Evolutionary conservation across 2,113 vertebrate species (phyloP).

Genomic region (Crotalus viridis): DNA sequence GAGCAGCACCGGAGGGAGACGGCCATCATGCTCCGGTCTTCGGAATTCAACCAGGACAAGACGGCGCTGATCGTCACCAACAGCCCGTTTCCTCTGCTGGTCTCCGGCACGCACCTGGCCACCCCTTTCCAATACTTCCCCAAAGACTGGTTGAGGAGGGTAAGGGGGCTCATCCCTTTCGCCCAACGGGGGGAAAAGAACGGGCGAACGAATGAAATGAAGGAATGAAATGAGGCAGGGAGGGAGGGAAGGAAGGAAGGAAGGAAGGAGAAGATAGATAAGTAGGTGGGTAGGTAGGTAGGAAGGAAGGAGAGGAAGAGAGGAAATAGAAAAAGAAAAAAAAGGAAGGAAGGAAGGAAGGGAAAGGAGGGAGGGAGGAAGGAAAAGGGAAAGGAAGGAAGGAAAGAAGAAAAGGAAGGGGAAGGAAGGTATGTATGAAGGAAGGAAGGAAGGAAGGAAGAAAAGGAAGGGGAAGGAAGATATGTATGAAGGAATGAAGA

Average conservation of each 20-base stretch:
- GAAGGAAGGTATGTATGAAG: too few relatives aligned
- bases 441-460: too few relatives aligned
- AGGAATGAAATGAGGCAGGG: too few relatives aligned
- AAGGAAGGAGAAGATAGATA: not conserved
- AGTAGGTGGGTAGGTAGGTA: not conserved
- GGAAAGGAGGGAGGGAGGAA: too few relatives aligned
- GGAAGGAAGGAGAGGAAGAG: not conserved
- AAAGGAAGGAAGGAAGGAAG: too few relatives aligned
- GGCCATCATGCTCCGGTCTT: not conserved
- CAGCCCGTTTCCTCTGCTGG: not conserved
- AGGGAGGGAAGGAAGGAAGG: not conserved
- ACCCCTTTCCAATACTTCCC: not conserved
- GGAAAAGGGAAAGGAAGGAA: too few relatives aligned
- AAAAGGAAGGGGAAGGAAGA: too few relatives aligned
- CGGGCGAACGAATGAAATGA: too few relatives aligned
- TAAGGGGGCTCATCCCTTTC: not conserved
- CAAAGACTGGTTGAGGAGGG: not conserved
- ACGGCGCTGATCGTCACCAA: constrained; percentile 19
- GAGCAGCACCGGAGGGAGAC: not conserved
- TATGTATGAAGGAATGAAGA: too few relatives aligned
- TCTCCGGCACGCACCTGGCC: not conserved
- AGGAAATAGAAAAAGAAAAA: too few relatives aligned
- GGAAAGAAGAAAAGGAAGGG: too few relatives aligned
- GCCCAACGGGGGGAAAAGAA: too few relatives aligned
- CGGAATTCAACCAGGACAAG: constrained; percentile 27